Conservation (phyloP, 2,797 vertebrate genomes). For the Cryptoprocta ferox region DNA sequence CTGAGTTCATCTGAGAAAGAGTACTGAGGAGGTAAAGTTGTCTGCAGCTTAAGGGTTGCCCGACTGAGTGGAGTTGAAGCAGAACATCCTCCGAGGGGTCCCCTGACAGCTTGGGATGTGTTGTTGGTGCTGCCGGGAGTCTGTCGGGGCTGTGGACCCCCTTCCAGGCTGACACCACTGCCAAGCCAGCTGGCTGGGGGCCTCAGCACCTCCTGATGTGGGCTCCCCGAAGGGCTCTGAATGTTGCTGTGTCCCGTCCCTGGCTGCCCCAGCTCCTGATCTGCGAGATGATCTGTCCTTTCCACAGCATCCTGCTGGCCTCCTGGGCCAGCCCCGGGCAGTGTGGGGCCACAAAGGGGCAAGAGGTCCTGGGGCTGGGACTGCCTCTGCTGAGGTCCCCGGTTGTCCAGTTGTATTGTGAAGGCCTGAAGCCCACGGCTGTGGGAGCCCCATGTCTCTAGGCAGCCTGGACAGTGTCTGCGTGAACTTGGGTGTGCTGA, state of each 20-base stretch:
- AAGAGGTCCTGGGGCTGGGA: no score
- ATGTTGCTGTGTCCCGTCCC: background rate
- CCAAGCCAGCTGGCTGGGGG: background rate
- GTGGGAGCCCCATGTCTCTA: background rate
- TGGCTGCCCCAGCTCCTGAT: rapidly evolving
- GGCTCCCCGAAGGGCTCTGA: background rate
- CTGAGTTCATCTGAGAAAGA: no score
- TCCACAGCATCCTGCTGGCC: background rate
- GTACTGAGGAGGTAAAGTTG: no score
- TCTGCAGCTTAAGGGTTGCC: no score
- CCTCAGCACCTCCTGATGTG: background rate
- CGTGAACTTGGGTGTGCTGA: background rate
- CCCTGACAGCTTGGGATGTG: no score
- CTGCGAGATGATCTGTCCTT: background rate
- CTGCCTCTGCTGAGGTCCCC: background rate
- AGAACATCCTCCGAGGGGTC: no score
- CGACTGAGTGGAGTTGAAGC: no score
- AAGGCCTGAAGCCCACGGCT: background rate
- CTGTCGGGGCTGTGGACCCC: background rate
- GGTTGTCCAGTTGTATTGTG: background rate
- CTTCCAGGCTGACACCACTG: background rate
- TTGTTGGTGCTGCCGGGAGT: background rate
- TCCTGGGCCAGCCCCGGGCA: background rate
- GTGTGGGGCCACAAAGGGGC: background rate
- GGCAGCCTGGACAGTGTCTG: background rate